Percentiles rank a stretch among this genome's conserved stretches.
Conservation (phyloP, 1,140 invertebrate species). For the Brachystomella parvula region DNA sequence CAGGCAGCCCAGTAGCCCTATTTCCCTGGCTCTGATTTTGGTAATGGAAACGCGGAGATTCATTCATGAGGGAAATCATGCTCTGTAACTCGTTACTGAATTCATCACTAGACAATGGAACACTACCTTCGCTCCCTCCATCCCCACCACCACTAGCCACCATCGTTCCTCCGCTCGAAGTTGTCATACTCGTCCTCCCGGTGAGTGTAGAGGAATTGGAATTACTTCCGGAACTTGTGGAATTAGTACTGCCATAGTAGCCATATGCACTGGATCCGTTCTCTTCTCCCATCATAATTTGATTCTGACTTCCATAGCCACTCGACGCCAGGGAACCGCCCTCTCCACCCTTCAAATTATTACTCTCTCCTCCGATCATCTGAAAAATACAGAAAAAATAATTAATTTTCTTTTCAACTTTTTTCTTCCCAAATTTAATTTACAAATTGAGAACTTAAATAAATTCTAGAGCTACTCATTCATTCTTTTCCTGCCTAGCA, state of each 20-base stretch:
- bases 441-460: too few species aligned
- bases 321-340: slow-evolving; percentile 66
- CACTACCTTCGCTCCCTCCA: slow-evolving; percentile 3
- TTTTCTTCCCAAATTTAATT: too few species aligned
- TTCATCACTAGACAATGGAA: slow-evolving; percentile 23
- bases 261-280: slow-evolving; percentile 1
- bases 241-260: not conserved
- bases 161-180: not conserved
- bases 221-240: slow-evolving; percentile 7
- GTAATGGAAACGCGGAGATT: slow-evolving; percentile 1
- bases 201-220: slow-evolving; percentile 7
- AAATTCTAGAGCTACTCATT: too few species aligned
- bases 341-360: slow-evolving; percentile 60
- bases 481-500: too few species aligned
- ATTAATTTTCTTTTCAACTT: slow-evolving; percentile 16
- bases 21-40: not conserved
- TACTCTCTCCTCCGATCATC: slow-evolving; percentile 50
- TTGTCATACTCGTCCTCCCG: not conserved
- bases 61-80: slow-evolving; percentile 28
- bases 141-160: not conserved
- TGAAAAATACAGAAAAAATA: slow-evolving; percentile 16
- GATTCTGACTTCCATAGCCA: slow-evolving; percentile 62
- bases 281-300: slow-evolving; percentile 3
- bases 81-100: slow-evolving; percentile 29
- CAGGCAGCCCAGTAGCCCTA: not conserved